Evolutionary conservation across 2,888 invertebrate species (phyloP).

Genomic region (Coecobrya sp.): DNA sequence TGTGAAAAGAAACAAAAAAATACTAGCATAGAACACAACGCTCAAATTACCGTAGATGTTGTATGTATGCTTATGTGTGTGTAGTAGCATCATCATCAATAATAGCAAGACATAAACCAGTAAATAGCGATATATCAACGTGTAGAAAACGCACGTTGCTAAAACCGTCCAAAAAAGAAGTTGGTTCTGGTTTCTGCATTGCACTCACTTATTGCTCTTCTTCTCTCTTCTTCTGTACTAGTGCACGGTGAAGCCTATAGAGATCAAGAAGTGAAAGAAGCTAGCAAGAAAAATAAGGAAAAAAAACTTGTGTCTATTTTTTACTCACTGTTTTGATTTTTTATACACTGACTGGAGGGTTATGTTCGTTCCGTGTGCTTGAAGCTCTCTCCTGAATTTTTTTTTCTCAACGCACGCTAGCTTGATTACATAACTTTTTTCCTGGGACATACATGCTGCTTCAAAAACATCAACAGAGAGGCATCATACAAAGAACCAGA

Average conservation of each 20-base stretch:
- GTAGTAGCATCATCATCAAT: conserved; percentile 27
- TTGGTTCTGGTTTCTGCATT: conserved; percentile 78
- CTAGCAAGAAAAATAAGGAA: conserved; percentile 51
- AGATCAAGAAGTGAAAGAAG: conserved; percentile 62
- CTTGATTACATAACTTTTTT: conserved; percentile 76
- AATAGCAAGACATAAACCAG: conserved; percentile 68
- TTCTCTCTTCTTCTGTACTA: neutral
- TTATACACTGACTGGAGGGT: conserved; percentile 79
- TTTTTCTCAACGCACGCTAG: conserved; percentile 43
- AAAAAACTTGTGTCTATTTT: conserved; percentile 85
- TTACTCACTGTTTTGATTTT: conserved; percentile 86
- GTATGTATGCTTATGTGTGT: neutral
- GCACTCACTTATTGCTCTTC: conserved; percentile 61
- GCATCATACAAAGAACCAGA: neutral
- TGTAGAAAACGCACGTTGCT: conserved; percentile 78
- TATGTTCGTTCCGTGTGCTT: conserved; percentile 39
- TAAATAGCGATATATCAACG: conserved; percentile 55
- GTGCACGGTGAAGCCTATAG: conserved; percentile 9
- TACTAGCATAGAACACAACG: conserved; percentile 26
- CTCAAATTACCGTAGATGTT: conserved; percentile 47
- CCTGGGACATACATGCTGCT: conserved; percentile 66
- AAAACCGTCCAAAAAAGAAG: conserved; percentile 78
- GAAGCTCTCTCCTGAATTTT: conserved; percentile 45
- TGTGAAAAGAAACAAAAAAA: conserved; percentile 34
- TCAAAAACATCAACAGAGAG: conserved; percentile 33